Percentiles rank a stretch among this genome's conserved stretches.
Conservation (phyloP, 92 coral and sea anemone genomes). For the Paramuricea clavata region DNA sequence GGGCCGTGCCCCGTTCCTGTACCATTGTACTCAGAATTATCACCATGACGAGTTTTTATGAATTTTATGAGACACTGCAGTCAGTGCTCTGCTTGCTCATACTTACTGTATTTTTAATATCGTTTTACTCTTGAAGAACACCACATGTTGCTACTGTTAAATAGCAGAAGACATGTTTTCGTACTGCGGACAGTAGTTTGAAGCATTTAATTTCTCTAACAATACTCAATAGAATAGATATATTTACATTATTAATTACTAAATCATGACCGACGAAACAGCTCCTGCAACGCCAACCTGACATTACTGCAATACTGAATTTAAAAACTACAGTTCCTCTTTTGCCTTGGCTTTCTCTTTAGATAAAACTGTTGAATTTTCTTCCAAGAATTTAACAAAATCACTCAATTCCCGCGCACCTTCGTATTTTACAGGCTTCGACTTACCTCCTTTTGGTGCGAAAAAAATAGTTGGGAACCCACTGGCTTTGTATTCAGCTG, state of each 20-base stretch:
- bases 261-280: neutral
- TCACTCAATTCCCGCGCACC: conserved; percentile 84
- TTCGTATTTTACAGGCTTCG: conserved; percentile 83
- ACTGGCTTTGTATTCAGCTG: conserved; percentile 73
- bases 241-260: neutral
- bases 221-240: neutral
- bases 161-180: too few relatives aligned
- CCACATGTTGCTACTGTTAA: too few relatives aligned
- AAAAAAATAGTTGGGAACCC: conserved; percentile 94
- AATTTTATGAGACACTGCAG: too few relatives aligned
- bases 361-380: conserved; percentile 80
- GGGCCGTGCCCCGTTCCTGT: too few relatives aligned
- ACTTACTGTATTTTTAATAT: too few relatives aligned
- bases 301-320: neutral
- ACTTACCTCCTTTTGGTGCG: conserved; percentile 83
- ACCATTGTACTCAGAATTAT: too few relatives aligned
- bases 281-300: neutral
- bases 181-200: too few relatives aligned
- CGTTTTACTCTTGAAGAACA: too few relatives aligned
- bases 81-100: too few relatives aligned
- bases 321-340: conserved; percentile 80
- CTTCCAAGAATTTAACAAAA: conserved; percentile 82
- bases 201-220: neutral
- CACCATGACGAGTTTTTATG: too few relatives aligned
- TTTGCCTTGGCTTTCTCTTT: conserved; percentile 67